phyloP scores from a whole-genome alignment of 1,140 invertebrate species.

The Eueides isabella region DNA sequence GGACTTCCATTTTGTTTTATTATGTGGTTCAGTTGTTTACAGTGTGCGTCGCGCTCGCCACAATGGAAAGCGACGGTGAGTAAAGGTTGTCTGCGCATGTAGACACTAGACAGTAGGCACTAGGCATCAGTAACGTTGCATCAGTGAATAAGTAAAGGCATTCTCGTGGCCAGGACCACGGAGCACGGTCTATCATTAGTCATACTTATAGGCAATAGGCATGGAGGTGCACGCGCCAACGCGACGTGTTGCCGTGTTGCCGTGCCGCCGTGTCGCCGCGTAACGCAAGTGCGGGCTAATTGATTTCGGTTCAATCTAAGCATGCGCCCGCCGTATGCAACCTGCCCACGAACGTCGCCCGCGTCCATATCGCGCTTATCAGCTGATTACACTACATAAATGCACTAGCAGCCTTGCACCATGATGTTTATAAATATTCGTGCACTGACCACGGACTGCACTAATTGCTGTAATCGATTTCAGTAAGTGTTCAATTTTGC shows the following conservation, averaged over 20 bases:
- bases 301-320: conserved; percentile 70
- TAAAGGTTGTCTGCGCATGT: conserved; percentile 73
- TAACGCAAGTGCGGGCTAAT: conserved; percentile 53
- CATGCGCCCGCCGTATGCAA: conserved; percentile 66
- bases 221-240: conserved; percentile 40
- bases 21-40: conserved; percentile 80
- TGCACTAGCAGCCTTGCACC: conserved; percentile 55
- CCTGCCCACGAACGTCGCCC: conserved; percentile 49
- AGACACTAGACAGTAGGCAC: no score
- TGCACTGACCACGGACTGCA: conserved; percentile 32
- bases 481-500: conserved; percentile 30
- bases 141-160: conserved; percentile 76
- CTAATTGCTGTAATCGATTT: conserved; percentile 26
- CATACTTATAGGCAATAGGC: conserved; percentile 32
- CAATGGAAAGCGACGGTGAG: conserved; percentile 79
- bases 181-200: conserved; percentile 56
- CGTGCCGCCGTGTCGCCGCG: conserved; percentile 23
- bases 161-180: conserved; percentile 67
- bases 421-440: conserved; percentile 62
- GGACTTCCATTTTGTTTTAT: conserved; percentile 82
- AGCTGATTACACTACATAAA: conserved; percentile 74
- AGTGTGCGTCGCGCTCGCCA: conserved; percentile 68
- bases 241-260: conserved; percentile 38
- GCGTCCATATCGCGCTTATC: conserved; percentile 66
- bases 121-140: conserved; percentile 75